These are phyloP conservation scores for Otolemur crassicaudatus DNA, from an alignment of 2,797 vertebrate genomes.

Conservation along the genomic window DNA sequence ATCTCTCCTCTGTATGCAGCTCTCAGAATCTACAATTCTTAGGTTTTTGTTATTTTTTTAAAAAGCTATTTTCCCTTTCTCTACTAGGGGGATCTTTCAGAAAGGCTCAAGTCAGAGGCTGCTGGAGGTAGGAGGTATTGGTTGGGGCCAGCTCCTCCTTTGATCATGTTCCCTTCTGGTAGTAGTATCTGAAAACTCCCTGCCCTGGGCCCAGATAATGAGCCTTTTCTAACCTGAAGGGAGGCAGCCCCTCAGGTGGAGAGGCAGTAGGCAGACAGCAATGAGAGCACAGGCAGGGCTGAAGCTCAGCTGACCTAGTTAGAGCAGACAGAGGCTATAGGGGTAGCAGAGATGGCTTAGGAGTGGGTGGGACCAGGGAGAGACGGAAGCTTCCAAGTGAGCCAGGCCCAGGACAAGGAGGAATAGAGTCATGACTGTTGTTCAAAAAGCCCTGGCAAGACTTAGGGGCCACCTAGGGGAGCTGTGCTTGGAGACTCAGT, in stretches of 20 bases:
- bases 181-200: neutral
- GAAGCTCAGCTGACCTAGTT: conserved; percentile 65
- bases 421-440: neutral
- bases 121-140: conserved; percentile 21
- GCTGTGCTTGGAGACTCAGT: neutral
- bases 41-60: conserved; percentile 54
- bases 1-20: conserved; percentile 40
- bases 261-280: neutral
- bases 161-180: conserved; percentile 12
- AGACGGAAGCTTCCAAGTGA: neutral
- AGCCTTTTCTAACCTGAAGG: conserved; percentile 24
- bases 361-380: neutral
- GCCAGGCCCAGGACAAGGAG: neutral
- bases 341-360: neutral
- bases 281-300: neutral
- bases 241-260: neutral
- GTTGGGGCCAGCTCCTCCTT: neutral
- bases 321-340: conserved; percentile 15
- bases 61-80: conserved; percentile 51
- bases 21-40: conserved; percentile 44
- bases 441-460: neutral
- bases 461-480: neutral
- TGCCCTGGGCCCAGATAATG: neutral
- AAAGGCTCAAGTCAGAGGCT: conserved; percentile 27
- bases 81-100: conserved; percentile 34